Evolutionary conservation across 1,140 invertebrate species (phyloP).

Genomic region (Leptinotarsa lineolata): DNA sequence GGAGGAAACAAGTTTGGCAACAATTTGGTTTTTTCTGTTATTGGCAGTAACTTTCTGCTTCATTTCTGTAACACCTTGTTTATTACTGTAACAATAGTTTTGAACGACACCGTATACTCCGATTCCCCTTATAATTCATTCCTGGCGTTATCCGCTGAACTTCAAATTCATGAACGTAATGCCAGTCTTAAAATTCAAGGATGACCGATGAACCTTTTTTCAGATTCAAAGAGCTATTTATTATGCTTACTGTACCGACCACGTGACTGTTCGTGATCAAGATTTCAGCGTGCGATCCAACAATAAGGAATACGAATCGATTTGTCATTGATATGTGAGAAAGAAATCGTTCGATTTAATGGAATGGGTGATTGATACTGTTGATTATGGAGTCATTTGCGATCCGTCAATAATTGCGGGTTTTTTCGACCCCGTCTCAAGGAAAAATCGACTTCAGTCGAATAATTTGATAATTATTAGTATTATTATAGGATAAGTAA

Average conservation of each 20-base stretch:
- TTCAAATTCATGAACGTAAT: background rate
- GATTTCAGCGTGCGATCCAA: background rate
- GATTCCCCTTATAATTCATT: background rate
- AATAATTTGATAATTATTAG: no score
- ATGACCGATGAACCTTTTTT: background rate
- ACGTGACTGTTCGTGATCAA: background rate
- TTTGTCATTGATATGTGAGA: constrained; percentile 4
- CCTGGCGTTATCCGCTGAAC: background rate
- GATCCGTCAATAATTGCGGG: background rate
- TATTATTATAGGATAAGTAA: no score
- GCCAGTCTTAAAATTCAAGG: background rate
- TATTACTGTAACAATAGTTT: no score
- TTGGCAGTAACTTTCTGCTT: no score
- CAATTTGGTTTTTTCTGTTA: no score
- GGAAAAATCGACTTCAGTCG: background rate
- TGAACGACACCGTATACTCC: no score
- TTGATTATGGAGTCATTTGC: background rate
- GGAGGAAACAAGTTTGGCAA: no score
- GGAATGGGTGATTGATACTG: background rate
- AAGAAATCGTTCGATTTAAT: background rate
- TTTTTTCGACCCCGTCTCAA: background rate
- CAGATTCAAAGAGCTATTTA: constrained; percentile 6
- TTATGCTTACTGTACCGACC: background rate
- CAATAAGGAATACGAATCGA: background rate
- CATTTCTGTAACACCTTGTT: no score